These are phyloP conservation scores for Psococerastis gibbosa DNA, from an alignment of 2,888 invertebrate species.

Conservation along the genomic window DNA sequence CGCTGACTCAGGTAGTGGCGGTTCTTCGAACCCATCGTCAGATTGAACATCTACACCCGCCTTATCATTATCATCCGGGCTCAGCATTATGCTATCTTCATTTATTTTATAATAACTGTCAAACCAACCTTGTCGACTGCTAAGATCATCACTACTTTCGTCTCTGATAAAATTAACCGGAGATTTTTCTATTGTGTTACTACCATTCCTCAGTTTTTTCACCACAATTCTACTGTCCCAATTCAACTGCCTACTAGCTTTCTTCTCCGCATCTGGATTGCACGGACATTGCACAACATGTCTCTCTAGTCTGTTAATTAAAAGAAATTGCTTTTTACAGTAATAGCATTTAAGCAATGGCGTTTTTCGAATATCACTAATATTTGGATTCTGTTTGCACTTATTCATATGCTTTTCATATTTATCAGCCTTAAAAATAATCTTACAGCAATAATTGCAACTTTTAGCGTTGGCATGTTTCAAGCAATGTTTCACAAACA, in stretches of 20 bases:
- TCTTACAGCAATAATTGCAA: constrained; percentile 1
- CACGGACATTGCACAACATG: too few relatives aligned
- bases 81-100: neutral
- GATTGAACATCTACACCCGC: neutral
- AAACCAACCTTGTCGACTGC: neutral
- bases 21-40: neutral
- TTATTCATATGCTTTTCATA: constrained; percentile 3
- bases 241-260: neutral
- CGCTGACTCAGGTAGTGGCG: neutral
- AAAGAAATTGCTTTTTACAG: neutral
- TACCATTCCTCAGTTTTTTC: neutral
- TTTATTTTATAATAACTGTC: constrained; percentile 4
- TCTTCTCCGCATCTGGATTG: neutral
- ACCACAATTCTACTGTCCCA: constrained; percentile 7
- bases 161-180: neutral
- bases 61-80: neutral
- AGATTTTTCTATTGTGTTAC: neutral
- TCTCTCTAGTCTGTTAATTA: too few relatives aligned
- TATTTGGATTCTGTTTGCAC: constrained; percentile 5
- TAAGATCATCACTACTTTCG: neutral
- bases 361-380: neutral
- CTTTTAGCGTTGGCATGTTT: neutral
- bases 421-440: too few relatives aligned
- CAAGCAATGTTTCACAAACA: neutral
- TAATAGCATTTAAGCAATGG: too few relatives aligned